phyloP scores from a whole-genome alignment of 2,888 invertebrate genomes.

The Orthosia cruda region DNA sequence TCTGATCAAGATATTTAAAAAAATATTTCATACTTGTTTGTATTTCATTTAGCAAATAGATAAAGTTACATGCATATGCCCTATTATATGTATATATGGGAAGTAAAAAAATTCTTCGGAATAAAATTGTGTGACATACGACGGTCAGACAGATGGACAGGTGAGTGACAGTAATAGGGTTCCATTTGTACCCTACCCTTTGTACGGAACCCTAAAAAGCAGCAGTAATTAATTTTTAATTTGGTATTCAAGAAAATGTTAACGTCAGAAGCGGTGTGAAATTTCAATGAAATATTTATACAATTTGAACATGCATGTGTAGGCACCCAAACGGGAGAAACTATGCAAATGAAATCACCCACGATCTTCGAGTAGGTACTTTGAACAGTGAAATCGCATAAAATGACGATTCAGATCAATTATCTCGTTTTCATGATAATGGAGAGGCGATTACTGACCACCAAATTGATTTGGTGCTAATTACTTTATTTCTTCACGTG shows the following conservation, averaged over 20 bases:
- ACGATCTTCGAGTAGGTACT: conserved; percentile 23
- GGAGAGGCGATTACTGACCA: neutral
- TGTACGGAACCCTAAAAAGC: neutral
- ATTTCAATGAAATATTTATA: conserved; percentile 35
- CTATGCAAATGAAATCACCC: conserved; percentile 62
- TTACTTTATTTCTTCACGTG: neutral
- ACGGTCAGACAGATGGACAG: too few relatives aligned
- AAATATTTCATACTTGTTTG: too few relatives aligned
- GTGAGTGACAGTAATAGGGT: too few relatives aligned
- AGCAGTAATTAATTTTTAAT: neutral
- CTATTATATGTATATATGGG: too few relatives aligned
- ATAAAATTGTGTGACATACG: too few relatives aligned
- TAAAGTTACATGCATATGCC: too few relatives aligned
- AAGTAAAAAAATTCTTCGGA: too few relatives aligned
- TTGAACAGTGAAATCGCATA: conserved; percentile 53
- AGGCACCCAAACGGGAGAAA: conserved; percentile 52
- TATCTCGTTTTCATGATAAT: conserved; percentile 6
- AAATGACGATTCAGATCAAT: conserved; percentile 38
- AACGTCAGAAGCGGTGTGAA: conserved; percentile 23
- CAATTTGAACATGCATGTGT: conserved; percentile 46
- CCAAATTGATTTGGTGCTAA: neutral
- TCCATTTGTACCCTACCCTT: too few relatives aligned
- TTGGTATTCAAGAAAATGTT: conserved; percentile 12
- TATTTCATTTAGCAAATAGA: too few relatives aligned
- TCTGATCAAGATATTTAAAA: too few relatives aligned